phyloP scores from a whole-genome alignment of 1,140 invertebrate genomes.

The Atta colombica region DNA sequence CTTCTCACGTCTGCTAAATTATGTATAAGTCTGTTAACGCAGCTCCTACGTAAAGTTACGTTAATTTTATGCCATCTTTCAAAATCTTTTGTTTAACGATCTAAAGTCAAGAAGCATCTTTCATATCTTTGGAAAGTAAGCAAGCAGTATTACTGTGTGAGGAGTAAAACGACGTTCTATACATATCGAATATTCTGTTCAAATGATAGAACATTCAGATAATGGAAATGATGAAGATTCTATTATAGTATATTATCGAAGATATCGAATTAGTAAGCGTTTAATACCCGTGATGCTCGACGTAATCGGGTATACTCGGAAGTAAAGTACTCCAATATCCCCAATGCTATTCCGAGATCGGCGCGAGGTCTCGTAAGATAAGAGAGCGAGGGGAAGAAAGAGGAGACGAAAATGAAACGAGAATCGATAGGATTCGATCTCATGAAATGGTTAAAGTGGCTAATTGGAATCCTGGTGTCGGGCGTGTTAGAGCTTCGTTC shows the following conservation, averaged over 20 bases:
- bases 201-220: background rate
- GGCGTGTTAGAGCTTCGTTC: conserved; percentile 50
- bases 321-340: background rate
- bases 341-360: background rate
- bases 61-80: conserved; percentile 18
- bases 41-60: background rate
- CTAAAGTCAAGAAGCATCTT: background rate
- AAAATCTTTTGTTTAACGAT: background rate
- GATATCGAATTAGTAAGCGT: conserved; percentile 25
- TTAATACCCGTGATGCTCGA: conserved; percentile 3
- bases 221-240: conserved; percentile 18
- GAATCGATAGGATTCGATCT: conserved; percentile 37
- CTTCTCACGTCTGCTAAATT: conserved; percentile 6
- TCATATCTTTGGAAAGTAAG: background rate
- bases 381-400: background rate
- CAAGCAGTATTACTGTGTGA: background rate
- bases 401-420: background rate
- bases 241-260: conserved; percentile 13
- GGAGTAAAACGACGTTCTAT: background rate
- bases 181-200: background rate
- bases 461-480: conserved; percentile 67
- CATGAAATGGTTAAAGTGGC: conserved; percentile 66
- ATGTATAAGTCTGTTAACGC: background rate
- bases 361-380: background rate
- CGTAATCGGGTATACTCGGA: background rate